Evolutionary conservation across 1,140 invertebrate genomes (phyloP).

Genomic region (Drosophila tristis): DNA sequence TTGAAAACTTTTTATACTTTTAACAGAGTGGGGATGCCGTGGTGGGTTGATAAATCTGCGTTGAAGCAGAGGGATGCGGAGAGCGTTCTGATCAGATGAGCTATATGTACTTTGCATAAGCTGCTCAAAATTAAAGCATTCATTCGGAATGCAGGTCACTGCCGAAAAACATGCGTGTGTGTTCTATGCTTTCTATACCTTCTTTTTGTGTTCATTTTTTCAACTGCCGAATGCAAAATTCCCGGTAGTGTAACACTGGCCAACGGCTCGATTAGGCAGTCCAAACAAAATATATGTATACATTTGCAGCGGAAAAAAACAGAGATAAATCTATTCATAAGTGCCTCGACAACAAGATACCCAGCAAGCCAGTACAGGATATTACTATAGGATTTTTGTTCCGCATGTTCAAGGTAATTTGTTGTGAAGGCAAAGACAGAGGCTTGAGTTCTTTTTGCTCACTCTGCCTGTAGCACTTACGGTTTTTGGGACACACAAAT

Average conservation of each 20-base stretch:
- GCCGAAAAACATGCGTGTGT: neutral
- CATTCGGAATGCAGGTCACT: slow-evolving; percentile 1
- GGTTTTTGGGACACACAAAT: no score
- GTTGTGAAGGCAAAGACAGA: no score
- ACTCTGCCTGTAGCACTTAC: no score
- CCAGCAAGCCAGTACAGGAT: neutral
- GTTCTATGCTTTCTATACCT: neutral
- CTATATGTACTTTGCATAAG: no score
- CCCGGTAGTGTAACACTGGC: neutral
- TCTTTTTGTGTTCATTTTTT: slow-evolving; percentile 2
- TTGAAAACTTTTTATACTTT: slow-evolving; percentile 50
- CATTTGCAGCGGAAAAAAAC: no score
- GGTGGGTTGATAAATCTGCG: neutral
- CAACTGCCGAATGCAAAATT: neutral
- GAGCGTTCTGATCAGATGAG: no score
- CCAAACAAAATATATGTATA: neutral
- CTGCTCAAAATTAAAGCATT: neutral
- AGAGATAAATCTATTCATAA: no score
- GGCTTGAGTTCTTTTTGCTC: no score
- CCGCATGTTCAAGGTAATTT: no score
- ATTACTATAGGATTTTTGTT: neutral
- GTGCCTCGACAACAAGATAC: neutral
- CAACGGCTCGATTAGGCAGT: slow-evolving; percentile 24
- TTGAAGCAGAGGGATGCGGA: neutral
- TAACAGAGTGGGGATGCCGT: slow-evolving; percentile 3